phyloP scores from a whole-genome alignment of 1,140 invertebrate genomes.

The Bactericera cockerelli region DNA sequence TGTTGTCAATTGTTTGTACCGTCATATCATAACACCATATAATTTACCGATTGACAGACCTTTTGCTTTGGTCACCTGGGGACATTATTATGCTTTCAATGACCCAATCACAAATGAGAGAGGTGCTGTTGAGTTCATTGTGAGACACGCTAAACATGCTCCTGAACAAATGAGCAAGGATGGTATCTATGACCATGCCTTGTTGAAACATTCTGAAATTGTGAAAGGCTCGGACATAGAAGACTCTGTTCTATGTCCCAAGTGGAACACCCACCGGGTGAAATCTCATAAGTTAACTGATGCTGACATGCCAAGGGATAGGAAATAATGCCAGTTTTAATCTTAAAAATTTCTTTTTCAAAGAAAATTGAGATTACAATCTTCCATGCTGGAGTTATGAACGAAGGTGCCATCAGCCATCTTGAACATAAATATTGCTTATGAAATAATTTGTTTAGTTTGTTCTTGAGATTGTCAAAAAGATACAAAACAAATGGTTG shows the following conservation, averaged over 20 bases:
- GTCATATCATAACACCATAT: conserved; percentile 67
- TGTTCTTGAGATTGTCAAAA: no score
- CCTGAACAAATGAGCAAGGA: conserved; percentile 42
- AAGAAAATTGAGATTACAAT: no score
- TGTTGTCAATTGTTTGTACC: conserved; percentile 51
- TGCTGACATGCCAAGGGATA: background rate
- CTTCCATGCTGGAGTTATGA: no score
- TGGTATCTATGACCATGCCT: conserved; percentile 41
- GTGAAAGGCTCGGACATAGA: conserved; percentile 24
- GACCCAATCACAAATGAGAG: conserved; percentile 39
- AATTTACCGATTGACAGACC: conserved; percentile 46
- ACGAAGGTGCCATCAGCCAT: no score
- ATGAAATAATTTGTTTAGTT: no score
- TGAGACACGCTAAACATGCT: conserved; percentile 42
- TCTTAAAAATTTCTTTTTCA: no score
- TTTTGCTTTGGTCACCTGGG: conserved; percentile 60
- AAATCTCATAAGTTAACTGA: conserved; percentile 3
- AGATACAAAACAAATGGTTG: no score
- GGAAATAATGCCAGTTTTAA: no score
- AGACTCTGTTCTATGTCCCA: background rate
- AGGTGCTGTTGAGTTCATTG: conserved; percentile 43
- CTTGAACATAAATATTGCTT: no score
- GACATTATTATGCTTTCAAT: conserved; percentile 53
- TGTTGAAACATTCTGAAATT: conserved; percentile 36
- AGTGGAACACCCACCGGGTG: background rate